Percentiles rank a stretch among this genome's conserved stretches.
phyloP scores from a whole-genome alignment of 1,140 invertebrate species.

The Helicoverpa zea region DNA sequence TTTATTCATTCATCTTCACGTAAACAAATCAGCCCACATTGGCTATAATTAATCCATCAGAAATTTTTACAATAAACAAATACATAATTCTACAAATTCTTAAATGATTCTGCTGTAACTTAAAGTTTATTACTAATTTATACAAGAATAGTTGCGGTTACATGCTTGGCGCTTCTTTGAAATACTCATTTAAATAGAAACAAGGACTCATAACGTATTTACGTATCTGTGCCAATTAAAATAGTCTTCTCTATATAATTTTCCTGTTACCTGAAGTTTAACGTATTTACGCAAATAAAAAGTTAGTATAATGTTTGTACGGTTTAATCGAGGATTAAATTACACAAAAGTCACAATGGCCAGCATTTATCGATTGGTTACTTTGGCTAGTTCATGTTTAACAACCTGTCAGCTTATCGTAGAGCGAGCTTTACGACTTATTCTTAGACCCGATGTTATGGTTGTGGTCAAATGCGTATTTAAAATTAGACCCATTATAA shows the following conservation, averaged over 20 bases:
- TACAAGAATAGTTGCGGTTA: slow-evolving; percentile 9
- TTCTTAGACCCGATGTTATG: slow-evolving; percentile 55
- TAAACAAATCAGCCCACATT: background rate
- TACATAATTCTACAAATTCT: background rate
- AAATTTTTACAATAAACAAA: too few species aligned
- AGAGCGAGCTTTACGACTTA: slow-evolving; percentile 60
- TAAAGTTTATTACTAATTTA: background rate
- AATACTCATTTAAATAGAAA: background rate
- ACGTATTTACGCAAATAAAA: background rate
- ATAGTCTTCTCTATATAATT: background rate
- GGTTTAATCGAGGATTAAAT: slow-evolving; percentile 23
- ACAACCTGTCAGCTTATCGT: slow-evolving; percentile 65
- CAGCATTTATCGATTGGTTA: slow-evolving; percentile 48
- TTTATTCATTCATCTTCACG: too few species aligned
- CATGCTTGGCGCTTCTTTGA: background rate
- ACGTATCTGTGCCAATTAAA: background rate
- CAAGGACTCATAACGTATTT: background rate
- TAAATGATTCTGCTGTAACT: background rate
- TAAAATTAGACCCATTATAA: slow-evolving; percentile 54
- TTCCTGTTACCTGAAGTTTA: slow-evolving; percentile 22
- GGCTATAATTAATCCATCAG: too few species aligned
- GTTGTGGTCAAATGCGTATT: slow-evolving; percentile 38
- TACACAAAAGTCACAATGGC: slow-evolving; percentile 38
- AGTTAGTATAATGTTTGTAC: background rate
- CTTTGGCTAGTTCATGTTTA: slow-evolving; percentile 56